Percentiles rank a stretch among this genome's conserved stretches.
phyloP scores from a whole-genome alignment of 2,797 vertebrate species.

The Molossus molossus region DNA sequence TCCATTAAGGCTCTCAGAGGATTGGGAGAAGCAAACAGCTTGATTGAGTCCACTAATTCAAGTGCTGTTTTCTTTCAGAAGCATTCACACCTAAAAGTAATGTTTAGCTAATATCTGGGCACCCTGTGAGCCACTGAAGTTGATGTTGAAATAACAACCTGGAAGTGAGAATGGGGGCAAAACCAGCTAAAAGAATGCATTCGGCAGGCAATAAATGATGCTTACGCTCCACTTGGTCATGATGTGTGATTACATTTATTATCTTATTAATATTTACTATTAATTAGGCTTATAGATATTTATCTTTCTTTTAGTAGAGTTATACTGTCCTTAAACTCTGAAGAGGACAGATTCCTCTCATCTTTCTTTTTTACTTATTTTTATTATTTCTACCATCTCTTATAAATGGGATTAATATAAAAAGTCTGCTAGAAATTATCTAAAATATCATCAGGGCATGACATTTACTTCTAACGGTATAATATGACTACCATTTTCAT shows the following conservation, averaged over 20 bases:
- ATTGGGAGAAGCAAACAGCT: not conserved
- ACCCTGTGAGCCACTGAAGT: not conserved
- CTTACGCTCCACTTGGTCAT: not conserved
- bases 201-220: not conserved
- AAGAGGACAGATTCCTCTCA: not conserved
- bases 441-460: not conserved
- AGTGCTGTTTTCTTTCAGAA: not conserved
- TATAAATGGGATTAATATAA: not conserved
- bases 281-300: not conserved
- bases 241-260: not conserved
- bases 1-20: not conserved
- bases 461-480: not conserved
- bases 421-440: not conserved
- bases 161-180: not conserved
- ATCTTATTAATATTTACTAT: not conserved
- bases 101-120: not conserved
- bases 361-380: not conserved
- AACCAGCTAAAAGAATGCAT: no score
- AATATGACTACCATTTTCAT: not conserved
- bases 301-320: not conserved
- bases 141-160: not conserved
- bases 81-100: not conserved
- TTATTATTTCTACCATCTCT: not conserved
- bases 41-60: not conserved
- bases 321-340: not conserved